phyloP scores from a whole-genome alignment of 2,113 vertebrate genomes.

The Myodes glareolus region DNA sequence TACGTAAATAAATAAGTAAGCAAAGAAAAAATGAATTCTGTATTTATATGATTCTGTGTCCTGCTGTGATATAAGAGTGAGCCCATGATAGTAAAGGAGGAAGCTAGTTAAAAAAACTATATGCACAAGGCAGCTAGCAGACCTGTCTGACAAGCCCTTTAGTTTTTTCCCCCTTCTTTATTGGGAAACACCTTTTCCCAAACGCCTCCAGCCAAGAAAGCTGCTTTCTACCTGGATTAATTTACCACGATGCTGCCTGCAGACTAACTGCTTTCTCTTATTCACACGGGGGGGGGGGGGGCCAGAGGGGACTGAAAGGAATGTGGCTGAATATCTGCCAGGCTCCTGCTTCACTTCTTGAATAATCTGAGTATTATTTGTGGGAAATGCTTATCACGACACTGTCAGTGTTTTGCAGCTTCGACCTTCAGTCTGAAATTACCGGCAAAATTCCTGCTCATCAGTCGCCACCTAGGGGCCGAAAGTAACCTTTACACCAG shows the following conservation, averaged over 20 bases:
- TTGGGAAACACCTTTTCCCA: constrained; percentile 13
- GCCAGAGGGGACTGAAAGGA: constrained; percentile 8
- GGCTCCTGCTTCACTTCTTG: constrained; percentile 17
- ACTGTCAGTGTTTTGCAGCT: neutral
- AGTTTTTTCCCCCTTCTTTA: neutral
- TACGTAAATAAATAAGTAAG: neutral
- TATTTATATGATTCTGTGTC: neutral
- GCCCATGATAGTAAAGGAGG: neutral
- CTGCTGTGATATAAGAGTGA: neutral
- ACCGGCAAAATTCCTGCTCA: constrained; percentile 55
- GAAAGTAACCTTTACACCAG: constrained; percentile 16
- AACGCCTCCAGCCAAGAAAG: neutral
- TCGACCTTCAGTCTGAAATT: constrained; percentile 43
- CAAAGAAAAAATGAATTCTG: neutral
- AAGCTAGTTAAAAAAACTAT: neutral
- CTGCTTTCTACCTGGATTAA: constrained; percentile 9
- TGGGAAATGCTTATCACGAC: neutral
- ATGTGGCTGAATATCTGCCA: neutral
- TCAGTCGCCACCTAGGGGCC: constrained; percentile 70
- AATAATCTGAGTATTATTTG: constrained; percentile 6
- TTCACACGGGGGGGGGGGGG: neutral
- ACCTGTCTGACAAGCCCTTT: constrained; percentile 15
- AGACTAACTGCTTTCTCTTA: constrained; percentile 18
- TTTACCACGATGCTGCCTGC: neutral
- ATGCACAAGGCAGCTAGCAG: neutral